Percentiles rank a stretch among this genome's conserved stretches.
Conservation (phyloP, 2,797 vertebrate genomes). For the Gallinago nigripennis region DNA sequence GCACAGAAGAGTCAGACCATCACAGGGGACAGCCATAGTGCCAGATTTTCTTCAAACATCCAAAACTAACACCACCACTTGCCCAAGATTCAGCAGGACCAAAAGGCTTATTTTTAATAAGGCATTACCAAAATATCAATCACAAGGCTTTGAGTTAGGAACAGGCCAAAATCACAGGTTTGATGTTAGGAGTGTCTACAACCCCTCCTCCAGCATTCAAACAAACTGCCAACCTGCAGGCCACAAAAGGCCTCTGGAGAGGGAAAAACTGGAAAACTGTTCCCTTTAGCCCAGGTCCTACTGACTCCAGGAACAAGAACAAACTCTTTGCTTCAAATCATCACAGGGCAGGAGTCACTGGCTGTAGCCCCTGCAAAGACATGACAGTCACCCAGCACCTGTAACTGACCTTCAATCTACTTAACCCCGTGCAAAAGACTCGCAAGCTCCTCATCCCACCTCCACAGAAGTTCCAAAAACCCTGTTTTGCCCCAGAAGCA, state of each 20-base stretch:
- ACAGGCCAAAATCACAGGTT: background rate
- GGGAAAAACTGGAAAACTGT: background rate
- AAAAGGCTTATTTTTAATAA: background rate
- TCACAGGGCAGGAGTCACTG: background rate
- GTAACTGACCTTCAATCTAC: constrained; percentile 13
- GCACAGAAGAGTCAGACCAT: background rate
- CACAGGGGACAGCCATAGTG: background rate
- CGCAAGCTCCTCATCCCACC: background rate
- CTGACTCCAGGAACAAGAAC: background rate
- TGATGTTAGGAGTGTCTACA: background rate
- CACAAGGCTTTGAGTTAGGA: background rate
- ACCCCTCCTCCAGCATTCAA: background rate
- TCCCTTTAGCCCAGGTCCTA: background rate
- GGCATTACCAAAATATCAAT: background rate
- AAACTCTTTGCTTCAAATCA: constrained; percentile 2
- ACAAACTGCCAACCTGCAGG: background rate
- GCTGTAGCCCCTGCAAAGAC: background rate
- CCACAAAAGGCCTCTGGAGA: background rate
- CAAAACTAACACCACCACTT: background rate
- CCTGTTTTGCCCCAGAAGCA: constrained; percentile 3
- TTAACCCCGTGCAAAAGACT: background rate
- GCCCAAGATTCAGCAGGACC: background rate
- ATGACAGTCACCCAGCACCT: background rate
- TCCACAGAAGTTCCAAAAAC: constrained; percentile 31
- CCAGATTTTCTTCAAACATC: background rate